A percentile compares a stretch with the other conserved stretches of the same genome.
These are phyloP conservation scores for Drosophila nr. fundita DNA, from an alignment of 2,888 invertebrate genomes.

Conservation along the genomic window DNA sequence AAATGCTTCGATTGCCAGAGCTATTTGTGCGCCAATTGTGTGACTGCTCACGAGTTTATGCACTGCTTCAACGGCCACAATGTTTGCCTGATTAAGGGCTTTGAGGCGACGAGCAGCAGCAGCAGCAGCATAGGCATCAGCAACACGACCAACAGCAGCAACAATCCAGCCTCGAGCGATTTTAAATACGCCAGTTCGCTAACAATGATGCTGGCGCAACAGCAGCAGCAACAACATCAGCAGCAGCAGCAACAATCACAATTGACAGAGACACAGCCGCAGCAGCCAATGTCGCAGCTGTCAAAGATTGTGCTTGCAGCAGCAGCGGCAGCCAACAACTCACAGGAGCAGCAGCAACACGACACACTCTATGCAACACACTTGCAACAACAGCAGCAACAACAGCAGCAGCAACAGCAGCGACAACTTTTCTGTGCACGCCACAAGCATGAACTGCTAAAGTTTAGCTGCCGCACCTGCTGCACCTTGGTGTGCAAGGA, in stretches of 20 bases:
- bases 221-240: slow-evolving; percentile 70
- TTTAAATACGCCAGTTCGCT: slow-evolving; percentile 82
- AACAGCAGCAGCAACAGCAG: slow-evolving; percentile 42
- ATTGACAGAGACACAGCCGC: slow-evolving; percentile 49
- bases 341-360: slow-evolving; percentile 50
- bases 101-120: slow-evolving; percentile 60
- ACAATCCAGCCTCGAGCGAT: slow-evolving; percentile 76
- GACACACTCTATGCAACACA: slow-evolving; percentile 50
- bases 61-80: slow-evolving; percentile 99
- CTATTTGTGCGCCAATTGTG: slow-evolving; percentile 98
- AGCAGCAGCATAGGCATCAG: slow-evolving; percentile 23
- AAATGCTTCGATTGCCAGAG: slow-evolving; percentile 98
- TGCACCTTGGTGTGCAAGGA: slow-evolving; percentile 97
- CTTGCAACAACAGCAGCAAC: slow-evolving; percentile 48
- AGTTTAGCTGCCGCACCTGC: slow-evolving; percentile 97
- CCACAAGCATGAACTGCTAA: slow-evolving; percentile 95
- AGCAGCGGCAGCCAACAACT: slow-evolving; percentile 66
- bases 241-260: slow-evolving; percentile 60
- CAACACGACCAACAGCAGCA: slow-evolving; percentile 43
- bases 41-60: slow-evolving; percentile 99
- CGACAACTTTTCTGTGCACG: slow-evolving; percentile 89
- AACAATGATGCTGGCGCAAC: slow-evolving; percentile 82
- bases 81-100: slow-evolving; percentile 87
- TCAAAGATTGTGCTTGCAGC: slow-evolving; percentile 81
- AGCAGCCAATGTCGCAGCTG: slow-evolving; percentile 79